Evolutionary conservation across 1,140 invertebrate species (phyloP).

Genomic region (Lepidotrigona ventralis): DNA sequence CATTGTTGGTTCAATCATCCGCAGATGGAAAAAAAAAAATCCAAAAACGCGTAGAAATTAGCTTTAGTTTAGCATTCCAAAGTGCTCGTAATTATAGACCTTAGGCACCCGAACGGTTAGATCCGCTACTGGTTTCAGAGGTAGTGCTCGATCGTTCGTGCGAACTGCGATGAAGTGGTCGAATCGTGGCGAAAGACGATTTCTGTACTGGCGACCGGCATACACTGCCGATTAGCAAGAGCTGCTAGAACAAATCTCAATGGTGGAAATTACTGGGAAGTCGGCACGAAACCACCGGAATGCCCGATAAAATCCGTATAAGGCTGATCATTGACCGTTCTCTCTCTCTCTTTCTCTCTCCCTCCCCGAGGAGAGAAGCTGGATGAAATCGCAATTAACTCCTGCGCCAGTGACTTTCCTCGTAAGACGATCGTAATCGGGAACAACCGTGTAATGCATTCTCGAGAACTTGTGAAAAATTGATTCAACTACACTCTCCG

Average conservation of each 20-base stretch:
- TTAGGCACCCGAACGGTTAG: too few relatives aligned
- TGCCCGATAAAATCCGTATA: conserved; percentile 22
- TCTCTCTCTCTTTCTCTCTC: too few relatives aligned
- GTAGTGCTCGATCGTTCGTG: conserved; percentile 22
- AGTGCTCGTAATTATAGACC: too few relatives aligned
- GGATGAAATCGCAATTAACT: conserved; percentile 12
- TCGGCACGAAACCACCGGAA: conserved; percentile 39
- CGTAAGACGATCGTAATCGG: not conserved
- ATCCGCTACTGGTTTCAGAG: conserved; percentile 3
- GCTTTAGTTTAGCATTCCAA: too few relatives aligned
- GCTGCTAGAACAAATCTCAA: conserved; percentile 39
- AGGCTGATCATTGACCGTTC: conserved; percentile 12
- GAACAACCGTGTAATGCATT: not conserved
- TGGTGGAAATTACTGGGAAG: conserved; percentile 42
- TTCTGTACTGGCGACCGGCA: not conserved
- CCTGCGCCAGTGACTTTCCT: not conserved
- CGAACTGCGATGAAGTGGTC: conserved; percentile 44
- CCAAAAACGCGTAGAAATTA: too few relatives aligned
- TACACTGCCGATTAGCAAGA: not conserved
- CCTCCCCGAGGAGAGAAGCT: not conserved
- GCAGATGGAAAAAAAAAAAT: too few relatives aligned
- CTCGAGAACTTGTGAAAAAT: not conserved
- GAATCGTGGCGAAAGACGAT: conserved; percentile 2
- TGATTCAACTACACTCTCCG: not conserved
- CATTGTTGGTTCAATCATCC: too few relatives aligned